Evolutionary conservation across 2,113 vertebrate species (phyloP).

Genomic region (pig (Sus scrofa)): T2T-Sscrofa CM000812.6:2049001-2049500

Average conservation of each 20-base stretch:
- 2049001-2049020: rapidly evolving
- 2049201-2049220: rapidly evolving
- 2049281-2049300: rapidly evolving
- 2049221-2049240: rapidly evolving
- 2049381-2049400: conserved; percentile 93
- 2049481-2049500: conserved; percentile 83
- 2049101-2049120: rapidly evolving
- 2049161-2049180: rapidly evolving
- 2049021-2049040: rapidly evolving
- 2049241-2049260: rapidly evolving
- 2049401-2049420: conserved; percentile 84
- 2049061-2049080: neutral
- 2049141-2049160: rapidly evolving
- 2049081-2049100: neutral
- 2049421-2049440: conserved; percentile 88
- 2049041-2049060: neutral
- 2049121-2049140: rapidly evolving
- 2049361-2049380: rapidly evolving
- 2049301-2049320: rapidly evolving
- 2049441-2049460: conserved; percentile 86
- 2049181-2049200: neutral
- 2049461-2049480: conserved; percentile 80
- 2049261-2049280: rapidly evolving
- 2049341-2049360: rapidly evolving
- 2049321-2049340: no score